Evolutionary conservation across 2,888 invertebrate species (phyloP).

Genomic region (Tiphia femorata): DNA sequence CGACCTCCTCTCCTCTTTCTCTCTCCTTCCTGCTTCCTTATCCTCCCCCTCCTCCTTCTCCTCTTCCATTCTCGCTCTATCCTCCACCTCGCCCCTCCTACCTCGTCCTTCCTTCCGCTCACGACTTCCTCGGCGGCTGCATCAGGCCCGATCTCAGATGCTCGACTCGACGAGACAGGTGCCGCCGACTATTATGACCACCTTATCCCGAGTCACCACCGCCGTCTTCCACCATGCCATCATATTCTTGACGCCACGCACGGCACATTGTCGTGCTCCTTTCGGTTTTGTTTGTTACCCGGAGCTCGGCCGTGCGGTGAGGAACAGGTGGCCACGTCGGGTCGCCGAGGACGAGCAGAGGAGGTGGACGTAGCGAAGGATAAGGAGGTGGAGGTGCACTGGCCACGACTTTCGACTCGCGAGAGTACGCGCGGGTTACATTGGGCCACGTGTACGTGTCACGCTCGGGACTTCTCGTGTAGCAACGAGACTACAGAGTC

Average conservation of each 20-base stretch:
- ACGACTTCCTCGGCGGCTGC: slow-evolving; percentile 18
- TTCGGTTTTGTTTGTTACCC: slow-evolving; percentile 41
- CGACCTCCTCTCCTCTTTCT: not conserved
- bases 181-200: slow-evolving; percentile 50
- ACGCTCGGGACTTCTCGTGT: no score
- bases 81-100: slow-evolving; percentile 26
- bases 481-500: no score
- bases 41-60: not conserved
- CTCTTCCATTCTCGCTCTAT: slow-evolving; percentile 3
- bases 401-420: no score
- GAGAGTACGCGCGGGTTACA: no score
- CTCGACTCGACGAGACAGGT: slow-evolving; percentile 46
- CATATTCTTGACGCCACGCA: slow-evolving; percentile 35
- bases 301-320: slow-evolving; percentile 33
- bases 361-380: no score
- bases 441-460: no score
- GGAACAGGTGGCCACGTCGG: slow-evolving; percentile 54
- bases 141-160: slow-evolving; percentile 44
- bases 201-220: slow-evolving; percentile 42
- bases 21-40: not conserved
- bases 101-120: slow-evolving; percentile 23
- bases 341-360: no score
- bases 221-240: slow-evolving; percentile 26
- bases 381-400: no score
- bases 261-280: slow-evolving; percentile 46